Evolutionary conservation across 1,140 invertebrate species (phyloP).

Genomic region (Xylocopa sonorina): DNA sequence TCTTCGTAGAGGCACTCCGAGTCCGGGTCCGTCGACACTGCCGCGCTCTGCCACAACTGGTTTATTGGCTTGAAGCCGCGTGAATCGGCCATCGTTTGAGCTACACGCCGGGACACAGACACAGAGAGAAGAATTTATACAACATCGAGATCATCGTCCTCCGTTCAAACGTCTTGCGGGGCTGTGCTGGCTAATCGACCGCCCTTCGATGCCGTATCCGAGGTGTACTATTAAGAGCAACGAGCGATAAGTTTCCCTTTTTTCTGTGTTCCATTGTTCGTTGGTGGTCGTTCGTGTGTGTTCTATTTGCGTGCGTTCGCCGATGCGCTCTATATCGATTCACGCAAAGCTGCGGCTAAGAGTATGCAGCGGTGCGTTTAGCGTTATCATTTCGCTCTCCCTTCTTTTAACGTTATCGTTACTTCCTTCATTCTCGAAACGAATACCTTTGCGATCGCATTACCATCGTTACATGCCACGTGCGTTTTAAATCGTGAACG

Average conservation of each 20-base stretch:
- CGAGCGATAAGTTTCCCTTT: conserved; percentile 24
- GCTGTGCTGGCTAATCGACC: conserved; percentile 38
- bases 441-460: not conserved
- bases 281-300: not conserved
- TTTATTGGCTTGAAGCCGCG: conserved; percentile 81
- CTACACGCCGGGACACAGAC: conserved; percentile 62
- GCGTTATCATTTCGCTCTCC: not conserved
- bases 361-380: not conserved
- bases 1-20: conserved; percentile 81
- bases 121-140: conserved; percentile 44
- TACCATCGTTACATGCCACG: not conserved
- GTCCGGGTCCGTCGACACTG: conserved; percentile 77
- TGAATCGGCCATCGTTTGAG: conserved; percentile 80
- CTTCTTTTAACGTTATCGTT: not conserved
- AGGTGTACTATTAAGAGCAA: conserved; percentile 47
- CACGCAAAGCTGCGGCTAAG: not conserved
- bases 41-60: conserved; percentile 76
- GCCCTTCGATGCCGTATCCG: conserved; percentile 34
- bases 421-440: not conserved
- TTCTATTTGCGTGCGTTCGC: not conserved
- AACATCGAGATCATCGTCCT: conserved; percentile 27
- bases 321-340: not conserved
- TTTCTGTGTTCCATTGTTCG: conserved; percentile 2
- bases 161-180: conserved; percentile 34
- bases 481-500: too few relatives aligned